Percentiles rank a stretch among this genome's conserved stretches.
Conservation (phyloP, 2,113 vertebrate genomes). For the Corythoichthys intestinalis region DNA sequence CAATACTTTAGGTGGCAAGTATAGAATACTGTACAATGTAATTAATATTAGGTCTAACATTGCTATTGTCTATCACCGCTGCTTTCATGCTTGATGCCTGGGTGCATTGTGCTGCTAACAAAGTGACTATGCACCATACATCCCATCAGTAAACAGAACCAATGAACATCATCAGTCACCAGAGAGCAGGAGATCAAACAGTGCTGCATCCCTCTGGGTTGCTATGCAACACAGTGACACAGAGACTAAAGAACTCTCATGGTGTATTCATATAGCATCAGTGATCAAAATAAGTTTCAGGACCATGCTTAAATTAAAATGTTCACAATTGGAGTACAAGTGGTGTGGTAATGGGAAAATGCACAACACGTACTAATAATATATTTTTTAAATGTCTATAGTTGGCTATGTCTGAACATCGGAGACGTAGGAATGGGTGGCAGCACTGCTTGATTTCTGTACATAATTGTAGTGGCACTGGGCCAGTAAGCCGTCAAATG, state of each 20-base stretch:
- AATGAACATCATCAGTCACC: slow-evolving; percentile 17
- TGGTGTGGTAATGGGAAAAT: neutral
- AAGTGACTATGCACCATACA: neutral
- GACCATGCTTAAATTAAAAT: slow-evolving; percentile 8
- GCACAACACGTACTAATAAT: neutral
- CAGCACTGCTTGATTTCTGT: neutral
- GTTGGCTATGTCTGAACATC: neutral
- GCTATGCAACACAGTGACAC: slow-evolving; percentile 40
- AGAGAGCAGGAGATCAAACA: slow-evolving; percentile 29
- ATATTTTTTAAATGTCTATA: neutral
- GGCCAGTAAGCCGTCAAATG: slow-evolving; percentile 2
- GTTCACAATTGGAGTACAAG: neutral
- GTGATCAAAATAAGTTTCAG: slow-evolving; percentile 5
- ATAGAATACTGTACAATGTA: neutral
- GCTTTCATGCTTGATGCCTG: neutral
- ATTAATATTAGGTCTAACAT: neutral
- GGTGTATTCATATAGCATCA: neutral
- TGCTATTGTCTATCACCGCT: neutral
- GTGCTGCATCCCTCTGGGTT: slow-evolving; percentile 32
- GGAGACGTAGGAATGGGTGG: neutral
- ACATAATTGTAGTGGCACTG: neutral
- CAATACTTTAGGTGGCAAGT: neutral
- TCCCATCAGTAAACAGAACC: slow-evolving; percentile 12
- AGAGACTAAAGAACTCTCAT: slow-evolving; percentile 10
- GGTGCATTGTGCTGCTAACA: neutral